These are phyloP conservation scores for Philereme vetulata DNA, from an alignment of 2,888 invertebrate genomes.

Conservation along the genomic window DNA sequence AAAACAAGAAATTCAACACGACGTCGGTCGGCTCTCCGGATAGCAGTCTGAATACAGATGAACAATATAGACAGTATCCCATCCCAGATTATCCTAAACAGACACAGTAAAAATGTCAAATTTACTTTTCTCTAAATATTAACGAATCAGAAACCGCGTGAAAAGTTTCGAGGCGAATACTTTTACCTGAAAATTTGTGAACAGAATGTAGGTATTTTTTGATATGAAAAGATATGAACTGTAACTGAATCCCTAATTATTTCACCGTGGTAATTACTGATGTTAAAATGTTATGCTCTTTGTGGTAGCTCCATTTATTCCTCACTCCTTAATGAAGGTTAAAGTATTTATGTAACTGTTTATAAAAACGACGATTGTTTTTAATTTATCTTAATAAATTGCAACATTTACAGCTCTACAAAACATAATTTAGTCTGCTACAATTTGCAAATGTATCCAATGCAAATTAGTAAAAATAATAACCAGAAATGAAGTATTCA, in stretches of 20 bases:
- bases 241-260: constrained; percentile 6
- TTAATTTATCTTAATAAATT: neutral
- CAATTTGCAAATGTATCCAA: neutral
- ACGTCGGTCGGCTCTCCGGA: constrained; percentile 48
- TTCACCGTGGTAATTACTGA: constrained; percentile 34
- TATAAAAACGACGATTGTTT: constrained; percentile 5
- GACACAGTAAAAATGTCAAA: constrained; percentile 57
- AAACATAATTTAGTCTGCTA: neutral
- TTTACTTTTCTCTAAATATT: constrained; percentile 43
- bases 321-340: constrained; percentile 40
- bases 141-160: constrained; percentile 28
- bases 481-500: neutral
- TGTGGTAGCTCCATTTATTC: constrained; percentile 32
- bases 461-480: neutral
- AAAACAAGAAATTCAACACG: constrained; percentile 65
- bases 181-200: constrained; percentile 3
- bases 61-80: constrained; percentile 61
- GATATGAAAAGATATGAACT: constrained; percentile 5
- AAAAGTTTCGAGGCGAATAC: constrained; percentile 6
- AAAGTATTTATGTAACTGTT: constrained; percentile 1
- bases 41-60: constrained; percentile 64
- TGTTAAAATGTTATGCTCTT: constrained; percentile 39
- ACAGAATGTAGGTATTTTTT: constrained; percentile 2
- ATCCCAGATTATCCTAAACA: constrained; percentile 53
- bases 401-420: neutral